Conservation (phyloP, 1,140 invertebrate genomes). For the Lucilia sericata region DNA sequence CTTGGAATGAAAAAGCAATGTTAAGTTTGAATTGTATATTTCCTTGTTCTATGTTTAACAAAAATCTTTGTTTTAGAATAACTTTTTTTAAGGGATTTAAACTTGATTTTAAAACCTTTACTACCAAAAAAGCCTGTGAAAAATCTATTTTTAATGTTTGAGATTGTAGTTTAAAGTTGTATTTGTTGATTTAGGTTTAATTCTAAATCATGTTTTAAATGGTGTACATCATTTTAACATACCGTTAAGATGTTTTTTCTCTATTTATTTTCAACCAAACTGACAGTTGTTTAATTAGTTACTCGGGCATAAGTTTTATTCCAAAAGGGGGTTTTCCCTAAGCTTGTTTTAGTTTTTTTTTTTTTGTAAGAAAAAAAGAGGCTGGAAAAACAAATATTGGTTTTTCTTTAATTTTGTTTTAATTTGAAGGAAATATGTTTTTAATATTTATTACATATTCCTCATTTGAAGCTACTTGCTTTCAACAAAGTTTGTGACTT, state of each 20-base stretch:
- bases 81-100: background rate
- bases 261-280: background rate
- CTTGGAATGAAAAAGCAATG: background rate
- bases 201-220: conserved; percentile 15
- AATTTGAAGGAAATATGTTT: no score
- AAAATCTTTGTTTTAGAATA: background rate
- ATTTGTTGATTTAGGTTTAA: background rate
- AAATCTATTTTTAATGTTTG: background rate
- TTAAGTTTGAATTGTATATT: background rate
- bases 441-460: no score
- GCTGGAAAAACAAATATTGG: background rate
- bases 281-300: background rate
- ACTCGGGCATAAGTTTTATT: background rate
- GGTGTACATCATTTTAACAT: conserved; percentile 12
- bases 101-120: conserved; percentile 23
- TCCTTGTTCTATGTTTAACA: background rate
- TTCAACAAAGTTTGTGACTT: background rate
- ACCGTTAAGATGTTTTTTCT: conserved; percentile 2
- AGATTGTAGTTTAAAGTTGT: background rate
- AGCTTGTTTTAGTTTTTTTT: background rate
- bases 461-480: background rate
- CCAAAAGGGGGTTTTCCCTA: background rate
- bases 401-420: background rate
- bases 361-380: background rate
- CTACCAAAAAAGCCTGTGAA: conserved; percentile 9